Base-by-base conservation (phyloP, 2,888 invertebrate genomes). In the Apodemia duryi region DNA sequence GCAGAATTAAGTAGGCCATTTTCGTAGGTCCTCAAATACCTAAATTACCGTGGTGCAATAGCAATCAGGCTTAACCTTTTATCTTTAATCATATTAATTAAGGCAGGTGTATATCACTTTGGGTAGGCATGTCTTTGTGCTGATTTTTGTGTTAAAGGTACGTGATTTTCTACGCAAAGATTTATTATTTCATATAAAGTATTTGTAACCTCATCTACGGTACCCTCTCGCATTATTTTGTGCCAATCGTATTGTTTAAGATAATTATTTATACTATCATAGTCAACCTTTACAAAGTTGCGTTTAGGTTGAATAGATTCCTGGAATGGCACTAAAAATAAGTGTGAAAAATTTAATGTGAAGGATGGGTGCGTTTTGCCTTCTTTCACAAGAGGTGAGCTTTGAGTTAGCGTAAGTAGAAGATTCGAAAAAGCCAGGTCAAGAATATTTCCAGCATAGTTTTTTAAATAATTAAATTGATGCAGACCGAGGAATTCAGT, bases 41-140 rank as follows among this genome's bases (percentile, higher is more conserved):
- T n/a, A n/a, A n/a, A n/a, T n/a, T n/a, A n/a, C n/a, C n/a, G n/a
- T n/a, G n/a, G n/a, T n/a, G n/a, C n/a, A n/a, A n/a, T n/a, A n/a
- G n/a, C n/a, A n/a, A n/a, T n/a, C n/a, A n/a, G n/a, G n/a, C n/a
- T n/a, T n/a, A n/a, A n/a, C n/a, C n/a, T n/a, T n/a, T n/a, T n/a
- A n/a, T 52, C 63, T 41, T 63, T 54, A 6, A 63, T 63, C 7
- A 52, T 63, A 28, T 49, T 62, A 46, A 62, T 62, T 29, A 46
- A 32, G 6, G 46, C 61, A 41, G 38, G 61, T 7, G 43, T 28
- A 32, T 62, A 49, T 13, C 43, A 46, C 11, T 43, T 62, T 21
- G 28, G 62, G 13, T 62, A 62, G n/a, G 46, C 10, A 28, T 32
- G 11, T 46, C 13, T 28, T 13, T 29, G 28, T 4, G 6, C 7